These are phyloP conservation scores for Idaea aversata DNA, from an alignment of 2,888 invertebrate species.

Conservation along the genomic window DNA sequence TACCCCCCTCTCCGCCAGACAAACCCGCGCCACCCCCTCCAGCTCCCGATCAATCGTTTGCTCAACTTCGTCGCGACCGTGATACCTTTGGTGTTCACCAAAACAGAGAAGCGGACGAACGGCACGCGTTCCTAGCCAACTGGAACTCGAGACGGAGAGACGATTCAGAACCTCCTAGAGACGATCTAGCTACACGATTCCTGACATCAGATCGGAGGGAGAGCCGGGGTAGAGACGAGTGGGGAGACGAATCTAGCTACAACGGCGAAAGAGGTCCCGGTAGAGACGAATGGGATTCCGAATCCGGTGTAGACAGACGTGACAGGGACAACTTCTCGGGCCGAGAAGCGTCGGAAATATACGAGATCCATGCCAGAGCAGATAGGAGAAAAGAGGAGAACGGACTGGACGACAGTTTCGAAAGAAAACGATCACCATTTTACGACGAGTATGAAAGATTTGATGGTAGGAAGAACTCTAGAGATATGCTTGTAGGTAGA, in stretches of 20 bases:
- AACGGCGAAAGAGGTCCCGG: slow-evolving; percentile 57
- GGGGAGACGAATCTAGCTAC: slow-evolving; percentile 72
- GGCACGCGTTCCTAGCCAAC: slow-evolving; percentile 75
- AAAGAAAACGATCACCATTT: slow-evolving; percentile 64
- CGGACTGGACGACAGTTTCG: slow-evolving; percentile 57
- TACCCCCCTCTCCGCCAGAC: slow-evolving; percentile 80
- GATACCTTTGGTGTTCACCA: slow-evolving; percentile 88
- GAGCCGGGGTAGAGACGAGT: slow-evolving; percentile 56
- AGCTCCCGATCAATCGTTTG: slow-evolving; percentile 82
- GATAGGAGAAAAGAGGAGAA: slow-evolving; percentile 64
- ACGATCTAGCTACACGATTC: slow-evolving; percentile 69
- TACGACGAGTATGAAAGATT: slow-evolving; percentile 72
- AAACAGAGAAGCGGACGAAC: slow-evolving; percentile 80
- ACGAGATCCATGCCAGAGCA: slow-evolving; percentile 64
- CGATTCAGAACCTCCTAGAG: slow-evolving; percentile 61
- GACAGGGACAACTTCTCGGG: slow-evolving; percentile 66
- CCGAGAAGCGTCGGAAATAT: slow-evolving; percentile 71
- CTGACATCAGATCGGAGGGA: slow-evolving; percentile 66
- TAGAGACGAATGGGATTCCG: slow-evolving; percentile 75
- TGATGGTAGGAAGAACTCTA: slow-evolving; percentile 73
- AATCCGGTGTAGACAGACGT: slow-evolving; percentile 65
- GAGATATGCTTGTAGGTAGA: slow-evolving; percentile 75
- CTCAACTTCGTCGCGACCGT: slow-evolving; percentile 84
- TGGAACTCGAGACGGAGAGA: slow-evolving; percentile 73
- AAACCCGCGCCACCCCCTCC: slow-evolving; percentile 82